phyloP scores from a whole-genome alignment of 2,113 vertebrate genomes.

The Paracanthobrama guichenoti region DNA sequence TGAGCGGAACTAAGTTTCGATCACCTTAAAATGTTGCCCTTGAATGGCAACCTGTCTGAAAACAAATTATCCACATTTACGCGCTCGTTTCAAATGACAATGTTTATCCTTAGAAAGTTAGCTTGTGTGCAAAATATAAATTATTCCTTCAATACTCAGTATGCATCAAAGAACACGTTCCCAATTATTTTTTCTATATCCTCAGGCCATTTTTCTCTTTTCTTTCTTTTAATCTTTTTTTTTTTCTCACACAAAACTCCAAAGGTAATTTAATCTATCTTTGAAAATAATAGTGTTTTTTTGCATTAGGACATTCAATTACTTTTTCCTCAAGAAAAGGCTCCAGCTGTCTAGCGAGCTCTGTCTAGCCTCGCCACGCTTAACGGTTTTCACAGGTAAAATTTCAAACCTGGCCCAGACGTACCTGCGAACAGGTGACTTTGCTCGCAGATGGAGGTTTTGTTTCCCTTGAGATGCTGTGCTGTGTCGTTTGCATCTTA shows the following conservation, averaged over 20 bases:
- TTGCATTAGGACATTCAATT: conserved; percentile 40
- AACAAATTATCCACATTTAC: conserved; percentile 29
- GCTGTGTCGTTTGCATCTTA: conserved; percentile 79
- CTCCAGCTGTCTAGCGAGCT: conserved; percentile 19
- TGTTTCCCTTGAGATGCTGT: conserved; percentile 71
- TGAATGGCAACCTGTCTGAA: conserved; percentile 5
- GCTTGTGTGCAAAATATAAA: conserved; percentile 43
- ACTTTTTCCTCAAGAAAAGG: conserved; percentile 10
- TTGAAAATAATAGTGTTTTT: conserved; percentile 35
- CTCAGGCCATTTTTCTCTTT: conserved; percentile 58
- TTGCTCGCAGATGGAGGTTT: conserved; percentile 76
- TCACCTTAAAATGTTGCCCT: not conserved
- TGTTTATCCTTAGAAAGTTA: conserved; percentile 35
- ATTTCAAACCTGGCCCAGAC: conserved; percentile 60
- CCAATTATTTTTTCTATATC: conserved; percentile 52
- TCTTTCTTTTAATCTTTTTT: conserved; percentile 50
- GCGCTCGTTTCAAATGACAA: conserved; percentile 23
- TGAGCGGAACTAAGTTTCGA: not conserved
- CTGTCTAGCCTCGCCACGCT: conserved; percentile 21
- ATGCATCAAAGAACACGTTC: conserved; percentile 65
- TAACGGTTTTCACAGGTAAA: conserved; percentile 31
- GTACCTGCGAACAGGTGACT: conserved; percentile 76
- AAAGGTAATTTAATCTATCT: conserved; percentile 35
- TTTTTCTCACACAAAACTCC: not conserved
- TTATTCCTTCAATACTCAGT: conserved; percentile 55